These are phyloP conservation scores for Anabas testudineus DNA, from an alignment of 2,797 vertebrate species.

Conservation along the genomic window DNA sequence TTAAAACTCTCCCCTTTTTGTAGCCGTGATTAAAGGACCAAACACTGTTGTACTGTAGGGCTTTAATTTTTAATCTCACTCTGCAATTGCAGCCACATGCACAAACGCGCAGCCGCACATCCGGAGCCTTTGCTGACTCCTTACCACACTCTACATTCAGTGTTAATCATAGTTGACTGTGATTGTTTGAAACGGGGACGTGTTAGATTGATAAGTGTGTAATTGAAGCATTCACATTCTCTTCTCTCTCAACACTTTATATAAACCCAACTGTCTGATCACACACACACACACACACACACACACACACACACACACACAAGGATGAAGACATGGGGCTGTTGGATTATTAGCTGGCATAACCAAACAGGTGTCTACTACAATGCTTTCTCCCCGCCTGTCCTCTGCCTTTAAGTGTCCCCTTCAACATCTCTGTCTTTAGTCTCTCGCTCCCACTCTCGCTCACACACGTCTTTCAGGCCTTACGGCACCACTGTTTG, in stretches of 20 bases:
- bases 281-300: constrained; percentile 53
- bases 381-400: constrained; percentile 29
- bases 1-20: constrained; percentile 28
- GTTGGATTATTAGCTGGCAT: constrained; percentile 67
- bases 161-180: constrained; percentile 62
- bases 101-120: constrained; percentile 24
- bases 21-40: constrained; percentile 45
- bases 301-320: constrained; percentile 57
- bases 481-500: constrained; percentile 18
- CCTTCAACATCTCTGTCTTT: constrained; percentile 6
- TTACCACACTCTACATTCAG: constrained; percentile 30
- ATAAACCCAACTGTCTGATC: constrained; percentile 65
- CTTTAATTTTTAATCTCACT: constrained; percentile 12
- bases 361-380: constrained; percentile 38
- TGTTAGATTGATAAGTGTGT: too few relatives aligned
- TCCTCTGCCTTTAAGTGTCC: constrained; percentile 28
- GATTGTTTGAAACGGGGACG: constrained; percentile 47
- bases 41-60: constrained; percentile 17
- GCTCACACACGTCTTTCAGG: constrained; percentile 16
- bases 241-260: constrained; percentile 48
- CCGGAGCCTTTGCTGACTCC: constrained; percentile 30
- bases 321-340: constrained; percentile 69
- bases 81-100: constrained; percentile 25
- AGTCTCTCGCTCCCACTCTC: neutral
- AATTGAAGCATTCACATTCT: constrained; percentile 55